A percentile compares a stretch with the other conserved stretches of the same genome.
Conservation (phyloP, 2,888 invertebrate species). For the Elysia crispata region DNA sequence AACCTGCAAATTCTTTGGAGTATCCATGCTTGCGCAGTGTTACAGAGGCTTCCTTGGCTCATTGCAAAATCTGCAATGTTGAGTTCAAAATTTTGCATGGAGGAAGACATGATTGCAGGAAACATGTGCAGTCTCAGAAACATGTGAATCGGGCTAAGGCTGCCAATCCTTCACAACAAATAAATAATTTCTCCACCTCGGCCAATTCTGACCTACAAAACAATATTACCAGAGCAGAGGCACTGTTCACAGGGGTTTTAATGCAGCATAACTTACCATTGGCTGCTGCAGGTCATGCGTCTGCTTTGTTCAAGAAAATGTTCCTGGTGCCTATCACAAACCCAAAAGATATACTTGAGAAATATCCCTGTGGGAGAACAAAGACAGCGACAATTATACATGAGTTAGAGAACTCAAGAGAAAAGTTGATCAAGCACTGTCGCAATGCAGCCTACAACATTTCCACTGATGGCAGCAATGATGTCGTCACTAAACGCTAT, state of each 20-base stretch:
- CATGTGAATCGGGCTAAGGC: too few species aligned
- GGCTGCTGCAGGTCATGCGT: not conserved
- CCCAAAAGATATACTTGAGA: not conserved
- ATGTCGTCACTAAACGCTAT: not conserved
- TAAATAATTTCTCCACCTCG: too few species aligned
- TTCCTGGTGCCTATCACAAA: not conserved
- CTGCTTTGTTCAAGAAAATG: not conserved
- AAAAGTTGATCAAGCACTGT: not conserved
- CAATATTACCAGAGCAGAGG: too few species aligned
- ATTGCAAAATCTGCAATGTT: too few species aligned
- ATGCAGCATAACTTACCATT: not conserved
- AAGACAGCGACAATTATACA: not conserved
- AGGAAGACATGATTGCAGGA: too few species aligned
- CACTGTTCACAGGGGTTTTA: not conserved
- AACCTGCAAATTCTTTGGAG: too few species aligned
- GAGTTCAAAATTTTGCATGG: too few species aligned
- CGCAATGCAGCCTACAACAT: not conserved
- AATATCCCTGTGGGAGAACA: not conserved
- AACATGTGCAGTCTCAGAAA: too few species aligned
- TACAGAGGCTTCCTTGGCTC: too few species aligned
- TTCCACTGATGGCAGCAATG: not conserved
- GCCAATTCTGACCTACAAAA: too few species aligned
- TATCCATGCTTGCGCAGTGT: too few species aligned
- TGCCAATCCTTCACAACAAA: too few species aligned
- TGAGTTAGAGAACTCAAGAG: not conserved